Conservation (phyloP, 2,113 vertebrate genomes). For the Cryptoleucopteryx plumbea region DNA sequence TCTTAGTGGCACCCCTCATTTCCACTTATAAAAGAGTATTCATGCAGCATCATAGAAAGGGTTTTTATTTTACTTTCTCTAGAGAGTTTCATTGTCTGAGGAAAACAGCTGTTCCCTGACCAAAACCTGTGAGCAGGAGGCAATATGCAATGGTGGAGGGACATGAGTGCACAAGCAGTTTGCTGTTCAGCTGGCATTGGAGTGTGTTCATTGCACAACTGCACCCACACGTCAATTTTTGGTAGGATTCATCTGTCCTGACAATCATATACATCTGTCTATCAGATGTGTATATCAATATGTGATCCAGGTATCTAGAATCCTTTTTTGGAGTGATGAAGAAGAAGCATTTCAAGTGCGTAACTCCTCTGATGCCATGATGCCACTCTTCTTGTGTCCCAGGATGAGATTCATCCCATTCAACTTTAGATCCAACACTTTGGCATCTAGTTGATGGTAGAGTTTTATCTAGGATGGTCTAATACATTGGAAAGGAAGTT, state of each 20-base stretch:
- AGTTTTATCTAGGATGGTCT: neutral
- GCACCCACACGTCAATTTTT: rapidly evolving
- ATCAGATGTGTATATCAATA: neutral
- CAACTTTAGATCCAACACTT: neutral
- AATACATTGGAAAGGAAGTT: neutral
- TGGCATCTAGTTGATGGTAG: neutral
- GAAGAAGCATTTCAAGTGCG: neutral
- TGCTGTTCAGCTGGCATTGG: neutral
- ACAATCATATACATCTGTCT: neutral
- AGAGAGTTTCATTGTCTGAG: slow-evolving; percentile 40
- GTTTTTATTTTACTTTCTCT: slow-evolving; percentile 15
- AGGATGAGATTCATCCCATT: neutral
- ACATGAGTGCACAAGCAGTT: neutral
- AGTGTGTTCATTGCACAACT: neutral
- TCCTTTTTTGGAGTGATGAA: neutral
- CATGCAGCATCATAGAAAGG: slow-evolving; percentile 26
- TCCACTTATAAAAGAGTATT: slow-evolving; percentile 45
- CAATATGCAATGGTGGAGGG: neutral
- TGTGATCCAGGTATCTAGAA: neutral
- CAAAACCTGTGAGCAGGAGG: neutral
- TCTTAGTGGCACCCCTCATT: slow-evolving; percentile 40
- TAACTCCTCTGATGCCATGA: neutral
- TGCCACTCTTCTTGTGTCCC: neutral
- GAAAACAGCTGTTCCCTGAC: neutral
- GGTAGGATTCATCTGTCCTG: neutral